Percentiles rank a stretch among this genome's conserved stretches.
Evolutionary conservation across 1,140 invertebrate species (phyloP).

Genomic region (Lanistes nyassanus): DNA sequence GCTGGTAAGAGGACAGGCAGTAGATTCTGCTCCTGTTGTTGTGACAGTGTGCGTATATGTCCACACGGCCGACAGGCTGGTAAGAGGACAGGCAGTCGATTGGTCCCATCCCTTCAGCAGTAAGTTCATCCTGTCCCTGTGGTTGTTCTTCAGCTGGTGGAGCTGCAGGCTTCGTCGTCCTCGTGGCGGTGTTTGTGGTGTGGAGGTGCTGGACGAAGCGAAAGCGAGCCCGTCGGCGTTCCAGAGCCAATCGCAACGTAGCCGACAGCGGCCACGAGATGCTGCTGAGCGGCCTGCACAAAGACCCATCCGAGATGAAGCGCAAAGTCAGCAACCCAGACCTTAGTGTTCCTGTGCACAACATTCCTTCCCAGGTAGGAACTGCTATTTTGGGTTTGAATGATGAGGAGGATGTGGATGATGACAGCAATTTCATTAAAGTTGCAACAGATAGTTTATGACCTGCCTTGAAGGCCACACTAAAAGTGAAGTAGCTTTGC

Average conservation of each 20-base stretch:
- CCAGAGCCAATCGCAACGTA: slow-evolving; percentile 38
- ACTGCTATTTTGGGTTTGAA: not conserved
- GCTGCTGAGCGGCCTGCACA: slow-evolving; percentile 55
- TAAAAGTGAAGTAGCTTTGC: too few species aligned
- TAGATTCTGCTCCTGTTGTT: too few species aligned
- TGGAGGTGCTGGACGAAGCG: slow-evolving; percentile 40
- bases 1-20: too few species aligned
- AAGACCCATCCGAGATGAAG: slow-evolving; percentile 69
- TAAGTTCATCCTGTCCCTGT: too few species aligned
- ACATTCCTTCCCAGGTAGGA: slow-evolving; percentile 41
- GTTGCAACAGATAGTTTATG: too few species aligned
- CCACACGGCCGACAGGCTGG: too few species aligned
- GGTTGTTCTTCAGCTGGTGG: slow-evolving; percentile 42
- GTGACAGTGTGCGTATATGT: too few species aligned
- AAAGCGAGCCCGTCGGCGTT: slow-evolving; percentile 33
- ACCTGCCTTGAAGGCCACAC: too few species aligned
- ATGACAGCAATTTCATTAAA: too few species aligned
- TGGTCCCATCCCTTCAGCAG: too few species aligned
- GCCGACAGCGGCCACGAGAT: slow-evolving; percentile 64
- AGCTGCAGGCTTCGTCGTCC: slow-evolving; percentile 36
- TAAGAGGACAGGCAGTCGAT: too few species aligned
- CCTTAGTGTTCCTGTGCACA: slow-evolving; percentile 65
- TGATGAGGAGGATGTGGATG: too few species aligned
- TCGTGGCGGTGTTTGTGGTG: slow-evolving; percentile 55
- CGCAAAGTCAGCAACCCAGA: slow-evolving; percentile 90